Base-by-base conservation (phyloP, 1,140 invertebrate species). In the Caerostris extrusa region DNA sequence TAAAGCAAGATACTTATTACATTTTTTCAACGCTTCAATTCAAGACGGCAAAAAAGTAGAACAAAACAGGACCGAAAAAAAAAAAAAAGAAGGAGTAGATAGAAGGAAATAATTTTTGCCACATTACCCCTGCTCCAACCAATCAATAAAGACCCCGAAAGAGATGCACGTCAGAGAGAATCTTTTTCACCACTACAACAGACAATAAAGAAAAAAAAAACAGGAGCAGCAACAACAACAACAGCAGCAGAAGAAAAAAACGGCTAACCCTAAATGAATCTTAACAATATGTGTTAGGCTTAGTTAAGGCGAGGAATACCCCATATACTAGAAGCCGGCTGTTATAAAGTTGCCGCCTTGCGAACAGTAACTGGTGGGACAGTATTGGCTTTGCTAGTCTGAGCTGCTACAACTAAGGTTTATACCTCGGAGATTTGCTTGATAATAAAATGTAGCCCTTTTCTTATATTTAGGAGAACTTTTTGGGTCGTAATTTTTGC, bases 401-500 rank as follows among this genome's bases (percentile, higher is more conserved):
- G 19, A 19, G 6, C 71, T 7, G 19, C 50, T 5, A 34, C n/a
- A 77, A 4, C n/a, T 2, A 19, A 34, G 50, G 6, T 5, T 55
- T 55, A 69, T 14, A 82, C 50, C 77, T 56, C 55, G 7, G 55
- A 56, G 50, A 82, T 82, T 55, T 55, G 3, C 55, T 56, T 56
- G 77, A 82, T 82, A 55, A 56, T 82, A 82, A 82, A 82, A 53
- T 55, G 50, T 17, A 53, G 77, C 50, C 7, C 4, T 7, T 69
- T 69, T 69, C 67, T 34, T 4, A 69, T n/a, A n/a, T 69, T 69
- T 34, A 69, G 67, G 71, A 82, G 77, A 55, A 55, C 8, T 82
- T 82, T 81, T 82, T 82, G 77, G 50, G 50, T 55, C 77, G 77
- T 82, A 82, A 82, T 56, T 53, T 50, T 82, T 82, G 7, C 7